Evolutionary conservation across 2,888 invertebrate genomes (phyloP), one percentile per base, ranked within the genome.

Genomic region (Hipparchia sbordonii): DNA sequence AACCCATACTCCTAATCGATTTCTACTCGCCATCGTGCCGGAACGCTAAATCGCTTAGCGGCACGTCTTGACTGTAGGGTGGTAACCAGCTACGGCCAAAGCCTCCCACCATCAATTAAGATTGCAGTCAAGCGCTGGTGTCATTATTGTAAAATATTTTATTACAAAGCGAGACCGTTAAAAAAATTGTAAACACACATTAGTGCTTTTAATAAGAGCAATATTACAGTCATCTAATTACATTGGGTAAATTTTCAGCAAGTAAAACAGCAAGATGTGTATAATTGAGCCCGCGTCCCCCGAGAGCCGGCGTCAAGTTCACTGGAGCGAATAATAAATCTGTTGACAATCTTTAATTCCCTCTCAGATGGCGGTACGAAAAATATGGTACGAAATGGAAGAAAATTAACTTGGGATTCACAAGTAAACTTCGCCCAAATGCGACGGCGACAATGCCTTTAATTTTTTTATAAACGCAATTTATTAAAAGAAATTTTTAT

Each of bases 331-430:
- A 84, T 93, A 92, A 92, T 92, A 92, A 93, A 92, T 89, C 89
- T 92, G 93, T 92, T 93, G 93, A 91, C 92, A 91, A 90, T 90
- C 91, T 91, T 91, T 93, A 92, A 92, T 92, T 92, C 88, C 84
- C 85, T 83, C 84, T 74, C 75, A 63, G 72, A 63, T 84, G 84
- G 84, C 81, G 83, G 85, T 84, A 85, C 80, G 80, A 77, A 78
- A 77, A 79, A 77, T 74, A 71, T 67, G 10, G 52, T 63, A 63
- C 54, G 33, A 56, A 70, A 60, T 39, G 62, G 56, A 70, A 70
- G 56, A 70, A 63, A 63, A 70, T 70, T 62, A 70, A 56, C 33
- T 70, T 56, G 7, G 45, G 54, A 10, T 63, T 70, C 33, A 70
- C 54, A 61, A 62, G 62, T 45, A 62, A 70, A 70, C 54, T 70